A percentile compares a stretch with the other conserved stretches of the same genome.
These are phyloP conservation scores for Mycteria americana DNA, from an alignment of 2,797 vertebrate genomes.

Conservation along the genomic window DNA sequence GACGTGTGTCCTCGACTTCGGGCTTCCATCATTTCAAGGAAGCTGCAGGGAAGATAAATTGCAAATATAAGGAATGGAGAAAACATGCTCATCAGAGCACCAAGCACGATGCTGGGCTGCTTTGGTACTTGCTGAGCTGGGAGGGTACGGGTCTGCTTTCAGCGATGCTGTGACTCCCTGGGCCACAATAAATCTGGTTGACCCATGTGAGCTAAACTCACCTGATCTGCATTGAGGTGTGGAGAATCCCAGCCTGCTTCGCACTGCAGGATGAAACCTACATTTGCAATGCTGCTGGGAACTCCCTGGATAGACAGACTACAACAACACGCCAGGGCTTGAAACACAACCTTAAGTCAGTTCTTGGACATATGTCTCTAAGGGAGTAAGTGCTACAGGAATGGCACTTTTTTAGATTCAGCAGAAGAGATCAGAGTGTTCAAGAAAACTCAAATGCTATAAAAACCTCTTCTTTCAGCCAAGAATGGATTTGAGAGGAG, in stretches of 20 bases:
- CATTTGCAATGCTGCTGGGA: not conserved
- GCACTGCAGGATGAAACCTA: not conserved
- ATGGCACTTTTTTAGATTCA: not conserved
- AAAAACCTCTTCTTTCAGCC: conserved; percentile 1
- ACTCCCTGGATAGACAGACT: not conserved
- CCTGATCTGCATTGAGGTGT: rapidly evolving
- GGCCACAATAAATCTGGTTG: not conserved
- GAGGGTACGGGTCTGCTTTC: not conserved
- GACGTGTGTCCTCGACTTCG: conserved; percentile 83
- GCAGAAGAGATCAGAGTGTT: not conserved
- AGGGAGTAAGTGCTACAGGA: not conserved
- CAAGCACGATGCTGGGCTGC: not conserved
- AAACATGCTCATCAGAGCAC: not conserved
- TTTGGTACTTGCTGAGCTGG: not conserved
- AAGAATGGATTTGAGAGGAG: not conserved
- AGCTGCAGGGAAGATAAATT: conserved; percentile 76
- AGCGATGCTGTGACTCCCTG: not conserved
- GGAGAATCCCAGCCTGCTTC: not conserved
- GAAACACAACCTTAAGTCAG: not conserved
- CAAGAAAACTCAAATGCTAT: not conserved
- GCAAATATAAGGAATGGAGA: not conserved
- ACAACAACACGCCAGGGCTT: not conserved
- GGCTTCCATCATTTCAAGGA: conserved; percentile 91
- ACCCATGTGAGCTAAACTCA: not conserved
- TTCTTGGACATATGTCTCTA: not conserved